A percentile compares a stretch with the other conserved stretches of the same genome.
Conservation (phyloP, 2,888 invertebrate genomes). For the Trichacis sp. region DNA sequence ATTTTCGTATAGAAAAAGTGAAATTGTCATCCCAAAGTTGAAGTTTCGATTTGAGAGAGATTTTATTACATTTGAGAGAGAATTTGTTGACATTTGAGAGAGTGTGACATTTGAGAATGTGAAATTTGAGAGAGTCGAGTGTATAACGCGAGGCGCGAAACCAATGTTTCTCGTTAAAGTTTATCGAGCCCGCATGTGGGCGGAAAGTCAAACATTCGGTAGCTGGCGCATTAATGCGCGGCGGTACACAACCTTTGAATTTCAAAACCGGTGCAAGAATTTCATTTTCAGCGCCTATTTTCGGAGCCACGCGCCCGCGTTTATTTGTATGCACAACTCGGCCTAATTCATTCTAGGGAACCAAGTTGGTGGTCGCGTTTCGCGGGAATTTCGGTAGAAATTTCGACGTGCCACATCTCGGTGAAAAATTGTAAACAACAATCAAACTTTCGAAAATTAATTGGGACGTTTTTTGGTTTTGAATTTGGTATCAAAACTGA, state of each 20-base stretch:
- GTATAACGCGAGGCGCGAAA: conserved; percentile 40
- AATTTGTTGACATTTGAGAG: too few species aligned
- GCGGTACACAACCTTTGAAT: conserved; percentile 30
- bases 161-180: conserved; percentile 40
- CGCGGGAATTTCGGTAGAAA: too few species aligned
- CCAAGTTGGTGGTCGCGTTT: conserved; percentile 34
- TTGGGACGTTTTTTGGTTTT: too few species aligned
- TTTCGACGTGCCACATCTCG: neutral
- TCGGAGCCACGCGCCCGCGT: conserved; percentile 21
- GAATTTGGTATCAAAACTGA: too few species aligned
- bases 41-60: too few species aligned
- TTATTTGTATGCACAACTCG: conserved; percentile 22
- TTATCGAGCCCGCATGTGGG: conserved; percentile 39
- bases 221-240: conserved; percentile 41
- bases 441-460: too few species aligned
- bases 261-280: neutral
- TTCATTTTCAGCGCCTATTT: conserved; percentile 20
- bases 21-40: too few species aligned
- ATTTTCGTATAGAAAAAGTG: too few species aligned
- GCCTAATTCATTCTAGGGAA: conserved; percentile 39
- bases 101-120: too few species aligned
- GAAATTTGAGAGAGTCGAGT: too few species aligned
- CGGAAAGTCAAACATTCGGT: conserved; percentile 43
- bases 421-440: too few species aligned
- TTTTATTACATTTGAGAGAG: too few species aligned